A percentile compares a stretch with the other conserved stretches of the same genome.
phyloP scores from a whole-genome alignment of 1,140 invertebrate species.

The Heliconius nattereri region DNA sequence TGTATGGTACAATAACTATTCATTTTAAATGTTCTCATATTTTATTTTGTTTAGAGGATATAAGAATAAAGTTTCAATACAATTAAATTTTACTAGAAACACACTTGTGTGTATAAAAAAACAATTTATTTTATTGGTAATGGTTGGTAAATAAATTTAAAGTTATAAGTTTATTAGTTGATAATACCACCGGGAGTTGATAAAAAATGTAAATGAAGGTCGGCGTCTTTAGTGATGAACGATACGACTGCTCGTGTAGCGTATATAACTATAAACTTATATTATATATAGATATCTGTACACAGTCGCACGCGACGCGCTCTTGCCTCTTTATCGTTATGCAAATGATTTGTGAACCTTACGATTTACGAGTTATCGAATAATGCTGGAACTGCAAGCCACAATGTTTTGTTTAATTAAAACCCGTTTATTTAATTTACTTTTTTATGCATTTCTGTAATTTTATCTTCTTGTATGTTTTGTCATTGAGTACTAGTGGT shows the following conservation, averaged over 20 bases:
- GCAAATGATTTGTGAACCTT: background rate
- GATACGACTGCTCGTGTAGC: background rate
- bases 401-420: background rate
- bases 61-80: background rate
- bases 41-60: background rate
- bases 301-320: background rate
- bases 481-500: too few relatives aligned
- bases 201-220: slow-evolving; percentile 11
- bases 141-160: background rate
- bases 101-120: background rate
- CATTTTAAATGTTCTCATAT: background rate
- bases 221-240: background rate
- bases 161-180: background rate
- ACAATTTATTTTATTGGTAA: background rate
- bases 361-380: background rate
- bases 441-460: background rate
- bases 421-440: background rate
- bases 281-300: background rate
- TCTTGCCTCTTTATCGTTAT: background rate
- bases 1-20: too few relatives aligned
- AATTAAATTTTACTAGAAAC: background rate
- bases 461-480: too few relatives aligned
- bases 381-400: background rate
- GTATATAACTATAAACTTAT: background rate
- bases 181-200: background rate